Percentiles rank a stretch among this genome's conserved stretches.
These are phyloP conservation scores for Coenonympha arcania DNA, from an alignment of 2,888 invertebrate species.

Conservation along the genomic window DNA sequence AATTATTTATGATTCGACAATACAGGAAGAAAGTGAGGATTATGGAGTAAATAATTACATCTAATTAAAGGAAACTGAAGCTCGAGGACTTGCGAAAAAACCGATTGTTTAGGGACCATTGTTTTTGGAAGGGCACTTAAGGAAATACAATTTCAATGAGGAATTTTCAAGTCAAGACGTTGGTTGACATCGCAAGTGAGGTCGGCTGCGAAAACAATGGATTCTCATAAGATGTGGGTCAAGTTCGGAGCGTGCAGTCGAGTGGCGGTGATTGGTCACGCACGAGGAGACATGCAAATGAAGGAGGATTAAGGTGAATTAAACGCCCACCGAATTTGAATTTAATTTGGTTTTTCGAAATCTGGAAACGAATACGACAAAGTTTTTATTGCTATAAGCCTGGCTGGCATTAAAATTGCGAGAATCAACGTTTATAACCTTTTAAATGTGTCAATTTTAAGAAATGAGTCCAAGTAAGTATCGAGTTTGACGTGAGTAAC, in stretches of 20 bases:
- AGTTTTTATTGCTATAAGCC: too few species aligned
- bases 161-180: conserved; percentile 33
- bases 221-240: conserved; percentile 61
- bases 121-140: conserved; percentile 29
- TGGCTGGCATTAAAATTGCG: too few species aligned
- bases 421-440: too few species aligned
- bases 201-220: conserved; percentile 57
- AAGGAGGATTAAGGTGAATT: background rate
- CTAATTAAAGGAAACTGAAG: background rate
- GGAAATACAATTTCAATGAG: conserved; percentile 23
- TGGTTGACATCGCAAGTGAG: conserved; percentile 54
- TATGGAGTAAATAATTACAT: background rate
- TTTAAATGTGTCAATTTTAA: too few species aligned
- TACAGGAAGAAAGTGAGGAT: background rate
- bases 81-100: background rate
- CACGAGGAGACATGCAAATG: conserved; percentile 28
- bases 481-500: too few species aligned
- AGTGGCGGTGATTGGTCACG: conserved; percentile 45
- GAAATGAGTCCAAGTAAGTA: too few species aligned
- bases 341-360: too few species aligned
- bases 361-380: too few species aligned
- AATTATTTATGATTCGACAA: background rate
- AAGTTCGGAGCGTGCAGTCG: conserved; percentile 55
- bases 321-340: too few species aligned
- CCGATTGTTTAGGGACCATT: background rate